phyloP scores from a whole-genome alignment of 2,888 invertebrate genomes.

The Cheilosia vernalis region DNA sequence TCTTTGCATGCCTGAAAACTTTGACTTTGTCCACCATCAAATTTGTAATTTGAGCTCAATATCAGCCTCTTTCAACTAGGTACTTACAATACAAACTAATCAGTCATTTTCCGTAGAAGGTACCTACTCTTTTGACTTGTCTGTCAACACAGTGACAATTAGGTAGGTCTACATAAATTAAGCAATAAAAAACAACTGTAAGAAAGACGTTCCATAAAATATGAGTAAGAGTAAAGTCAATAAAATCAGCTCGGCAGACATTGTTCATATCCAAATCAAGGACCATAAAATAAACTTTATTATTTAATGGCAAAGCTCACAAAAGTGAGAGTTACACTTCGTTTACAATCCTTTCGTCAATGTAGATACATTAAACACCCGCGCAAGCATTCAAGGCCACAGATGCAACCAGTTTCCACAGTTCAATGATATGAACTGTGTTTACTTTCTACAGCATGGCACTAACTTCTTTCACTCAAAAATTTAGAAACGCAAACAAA shows the following conservation, averaged over 20 bases:
- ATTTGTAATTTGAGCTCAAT: no score
- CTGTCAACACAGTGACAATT: no score
- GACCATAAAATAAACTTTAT: background rate
- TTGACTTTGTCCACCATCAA: no score
- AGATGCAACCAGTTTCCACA: background rate
- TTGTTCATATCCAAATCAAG: background rate
- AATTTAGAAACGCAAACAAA: slow-evolving; percentile 15
- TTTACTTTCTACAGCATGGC: background rate
- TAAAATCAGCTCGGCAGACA: background rate
- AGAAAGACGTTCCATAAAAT: background rate
- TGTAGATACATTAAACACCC: background rate
- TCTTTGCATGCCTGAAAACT: no score
- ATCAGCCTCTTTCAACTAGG: no score
- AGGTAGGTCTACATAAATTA: no score
- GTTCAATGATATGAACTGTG: background rate
- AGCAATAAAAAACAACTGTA: no score
- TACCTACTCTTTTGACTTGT: no score
- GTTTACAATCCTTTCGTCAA: background rate
- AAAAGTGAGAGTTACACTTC: background rate
- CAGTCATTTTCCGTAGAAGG: no score
- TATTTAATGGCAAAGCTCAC: background rate
- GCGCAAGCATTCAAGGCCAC: background rate
- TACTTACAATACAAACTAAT: no score
- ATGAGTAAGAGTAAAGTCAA: background rate
- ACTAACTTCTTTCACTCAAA: slow-evolving; percentile 5